Conservation (phyloP, 2,797 vertebrate species). For the Rhinella marina region DNA sequence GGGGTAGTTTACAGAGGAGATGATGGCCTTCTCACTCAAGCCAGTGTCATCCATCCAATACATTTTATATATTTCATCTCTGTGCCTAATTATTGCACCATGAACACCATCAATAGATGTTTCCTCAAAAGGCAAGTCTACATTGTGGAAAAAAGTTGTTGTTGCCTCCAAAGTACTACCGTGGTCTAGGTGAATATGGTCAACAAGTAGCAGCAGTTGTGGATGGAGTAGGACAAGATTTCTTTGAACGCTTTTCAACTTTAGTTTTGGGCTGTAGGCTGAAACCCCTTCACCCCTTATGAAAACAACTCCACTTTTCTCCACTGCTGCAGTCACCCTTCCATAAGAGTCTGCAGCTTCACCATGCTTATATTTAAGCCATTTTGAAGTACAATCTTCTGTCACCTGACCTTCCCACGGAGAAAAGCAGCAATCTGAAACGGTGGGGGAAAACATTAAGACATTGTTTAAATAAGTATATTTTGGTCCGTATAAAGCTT, state of each 20-base stretch:
- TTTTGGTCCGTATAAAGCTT: slow-evolving; percentile 96
- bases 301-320: slow-evolving; percentile 87
- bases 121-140: slow-evolving; percentile 87
- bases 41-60: slow-evolving; percentile 97
- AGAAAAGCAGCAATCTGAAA: slow-evolving; percentile 86
- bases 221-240: slow-evolving; percentile 93
- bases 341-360: slow-evolving; percentile 88
- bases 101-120: slow-evolving; percentile 81
- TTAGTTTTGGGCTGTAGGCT: slow-evolving; percentile 87
- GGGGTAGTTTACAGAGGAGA: slow-evolving; percentile 87
- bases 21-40: slow-evolving; percentile 82
- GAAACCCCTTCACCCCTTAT: slow-evolving; percentile 89
- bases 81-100: slow-evolving; percentile 85
- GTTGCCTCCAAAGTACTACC: slow-evolving; percentile 82
- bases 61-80: slow-evolving; percentile 88
- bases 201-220: slow-evolving; percentile 91
- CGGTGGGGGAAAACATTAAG: slow-evolving; percentile 85
- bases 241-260: slow-evolving; percentile 86
- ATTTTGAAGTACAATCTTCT: slow-evolving; percentile 94
- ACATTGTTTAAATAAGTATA: slow-evolving; percentile 94
- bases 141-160: slow-evolving; percentile 95
- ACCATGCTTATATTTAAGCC: slow-evolving; percentile 93
- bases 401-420: slow-evolving; percentile 97
- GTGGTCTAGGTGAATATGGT: slow-evolving; percentile 86
- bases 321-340: slow-evolving; percentile 81